Percentiles rank a stretch among this genome's conserved stretches.
Conservation (phyloP, 2,113 vertebrate genomes). For the Tyto alba region DNA sequence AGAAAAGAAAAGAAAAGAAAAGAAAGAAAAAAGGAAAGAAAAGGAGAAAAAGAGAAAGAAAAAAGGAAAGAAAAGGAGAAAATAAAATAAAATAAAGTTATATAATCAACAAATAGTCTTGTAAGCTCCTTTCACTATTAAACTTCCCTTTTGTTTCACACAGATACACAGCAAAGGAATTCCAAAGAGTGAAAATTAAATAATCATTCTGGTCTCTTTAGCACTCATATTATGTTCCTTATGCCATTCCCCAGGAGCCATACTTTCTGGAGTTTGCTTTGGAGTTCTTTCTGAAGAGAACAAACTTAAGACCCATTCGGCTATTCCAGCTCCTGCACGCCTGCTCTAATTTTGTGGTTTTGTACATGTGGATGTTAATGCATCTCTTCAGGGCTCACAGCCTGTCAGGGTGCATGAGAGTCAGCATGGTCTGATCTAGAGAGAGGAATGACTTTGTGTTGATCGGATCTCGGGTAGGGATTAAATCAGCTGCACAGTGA, state of each 20-base stretch:
- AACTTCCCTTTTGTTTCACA: neutral
- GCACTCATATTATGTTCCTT: neutral
- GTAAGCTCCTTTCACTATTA: neutral
- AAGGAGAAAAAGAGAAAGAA: neutral
- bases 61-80: too few species aligned
- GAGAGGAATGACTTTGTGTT: neutral
- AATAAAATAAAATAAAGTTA: too few species aligned
- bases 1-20: accelerated
- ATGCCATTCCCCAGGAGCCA: neutral
- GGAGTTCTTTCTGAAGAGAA: neutral
- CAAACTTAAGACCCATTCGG: neutral
- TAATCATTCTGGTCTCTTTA: neutral
- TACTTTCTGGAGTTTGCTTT: neutral
- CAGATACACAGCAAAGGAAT: neutral
- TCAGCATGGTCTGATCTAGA: neutral
- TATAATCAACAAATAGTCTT: neutral
- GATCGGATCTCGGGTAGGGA: neutral
- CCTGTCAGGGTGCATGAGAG: neutral
- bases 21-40: too few species aligned
- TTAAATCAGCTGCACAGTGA: neutral
- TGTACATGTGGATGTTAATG: neutral
- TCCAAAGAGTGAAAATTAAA: neutral
- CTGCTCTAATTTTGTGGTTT: constrained; percentile 29
- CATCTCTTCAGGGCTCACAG: neutral
- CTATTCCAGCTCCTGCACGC: neutral